Evolutionary conservation across 2,888 invertebrate species (phyloP).

Genomic region (Caenorhabditis wallacei): DNA sequence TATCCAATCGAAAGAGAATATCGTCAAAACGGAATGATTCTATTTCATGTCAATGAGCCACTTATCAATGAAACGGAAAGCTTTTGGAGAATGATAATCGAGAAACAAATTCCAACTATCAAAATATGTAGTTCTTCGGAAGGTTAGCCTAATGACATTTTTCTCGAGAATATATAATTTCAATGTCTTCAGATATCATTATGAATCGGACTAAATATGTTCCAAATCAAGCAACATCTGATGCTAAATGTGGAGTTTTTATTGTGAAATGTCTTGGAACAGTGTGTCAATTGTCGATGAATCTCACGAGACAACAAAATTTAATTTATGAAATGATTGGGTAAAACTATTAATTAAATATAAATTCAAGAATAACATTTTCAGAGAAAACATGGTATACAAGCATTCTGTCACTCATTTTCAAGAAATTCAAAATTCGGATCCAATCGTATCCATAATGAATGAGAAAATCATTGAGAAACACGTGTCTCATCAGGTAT

Average conservation of each 20-base stretch:
- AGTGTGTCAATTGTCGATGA: slow-evolving; percentile 5
- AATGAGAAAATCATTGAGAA: not conserved
- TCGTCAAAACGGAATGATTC: slow-evolving; percentile 12
- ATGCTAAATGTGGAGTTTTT: slow-evolving; percentile 10
- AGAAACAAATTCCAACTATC: slow-evolving; percentile 46
- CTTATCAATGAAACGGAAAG: slow-evolving; percentile 5
- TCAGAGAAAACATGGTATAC: not conserved
- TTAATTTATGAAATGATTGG: slow-evolving; percentile 15
- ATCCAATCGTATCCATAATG: not conserved
- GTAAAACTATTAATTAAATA: not conserved
- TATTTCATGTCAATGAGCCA: slow-evolving; percentile 1
- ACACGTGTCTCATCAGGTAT: slow-evolving; percentile 22
- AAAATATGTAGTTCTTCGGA: not conserved
- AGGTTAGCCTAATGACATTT: not conserved
- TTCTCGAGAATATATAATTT: not conserved
- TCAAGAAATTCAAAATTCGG: not conserved
- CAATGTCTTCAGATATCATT: not conserved
- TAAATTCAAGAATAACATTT: not conserved
- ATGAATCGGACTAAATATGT: slow-evolving; percentile 25
- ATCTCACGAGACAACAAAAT: slow-evolving; percentile 25
- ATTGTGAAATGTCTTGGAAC: slow-evolving; percentile 31
- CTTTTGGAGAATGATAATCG: slow-evolving; percentile 39
- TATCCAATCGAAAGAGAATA: slow-evolving; percentile 13
- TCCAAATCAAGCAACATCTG: not conserved
- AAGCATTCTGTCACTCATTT: slow-evolving; percentile 48